Percentiles rank a stretch among this genome's conserved stretches.
Evolutionary conservation across 2,888 invertebrate genomes (phyloP).

Genomic region (Clepsis dumicolana): DNA sequence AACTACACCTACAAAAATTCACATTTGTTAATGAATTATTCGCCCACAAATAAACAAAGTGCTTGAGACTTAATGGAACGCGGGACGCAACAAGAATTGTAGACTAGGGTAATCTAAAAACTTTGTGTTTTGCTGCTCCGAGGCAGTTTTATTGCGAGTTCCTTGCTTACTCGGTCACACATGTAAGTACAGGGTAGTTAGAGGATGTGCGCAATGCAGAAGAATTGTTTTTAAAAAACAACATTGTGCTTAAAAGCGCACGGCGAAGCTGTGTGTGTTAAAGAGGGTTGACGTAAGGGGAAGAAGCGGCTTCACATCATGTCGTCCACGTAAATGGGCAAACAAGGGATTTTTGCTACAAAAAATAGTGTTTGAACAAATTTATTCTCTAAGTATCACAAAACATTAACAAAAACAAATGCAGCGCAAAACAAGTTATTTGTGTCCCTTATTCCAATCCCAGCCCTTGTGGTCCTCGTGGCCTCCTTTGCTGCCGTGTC

Average conservation of each 20-base stretch:
- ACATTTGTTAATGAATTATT: slow-evolving; percentile 20
- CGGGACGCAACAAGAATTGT: slow-evolving; percentile 33
- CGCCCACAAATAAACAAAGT: slow-evolving; percentile 19
- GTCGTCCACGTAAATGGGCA: neutral
- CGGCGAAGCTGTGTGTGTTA: slow-evolving; percentile 22
- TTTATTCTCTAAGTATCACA: slow-evolving; percentile 63
- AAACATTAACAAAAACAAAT: slow-evolving; percentile 73
- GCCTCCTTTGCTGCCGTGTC: slow-evolving; percentile 91
- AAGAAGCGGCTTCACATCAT: neutral
- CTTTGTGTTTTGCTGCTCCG: slow-evolving; percentile 34
- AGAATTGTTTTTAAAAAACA: slow-evolving; percentile 31
- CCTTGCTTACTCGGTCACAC: slow-evolving; percentile 35
- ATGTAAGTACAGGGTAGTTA: slow-evolving; percentile 26
- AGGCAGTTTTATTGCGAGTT: slow-evolving; percentile 35
- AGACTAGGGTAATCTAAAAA: slow-evolving; percentile 40
- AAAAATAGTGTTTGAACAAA: slow-evolving; percentile 46
- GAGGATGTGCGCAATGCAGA: slow-evolving; percentile 40
- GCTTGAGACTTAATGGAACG: slow-evolving; percentile 21
- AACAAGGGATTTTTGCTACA: slow-evolving; percentile 5
- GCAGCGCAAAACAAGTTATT: slow-evolving; percentile 53
- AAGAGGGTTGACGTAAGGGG: slow-evolving; percentile 9
- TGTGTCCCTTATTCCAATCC: slow-evolving; percentile 87
- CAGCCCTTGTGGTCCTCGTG: slow-evolving; percentile 92
- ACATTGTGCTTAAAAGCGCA: slow-evolving; percentile 21
- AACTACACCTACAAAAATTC: neutral